Base-by-base conservation (phyloP, 2,888 invertebrate species). In the Xanthia togata region DNA sequence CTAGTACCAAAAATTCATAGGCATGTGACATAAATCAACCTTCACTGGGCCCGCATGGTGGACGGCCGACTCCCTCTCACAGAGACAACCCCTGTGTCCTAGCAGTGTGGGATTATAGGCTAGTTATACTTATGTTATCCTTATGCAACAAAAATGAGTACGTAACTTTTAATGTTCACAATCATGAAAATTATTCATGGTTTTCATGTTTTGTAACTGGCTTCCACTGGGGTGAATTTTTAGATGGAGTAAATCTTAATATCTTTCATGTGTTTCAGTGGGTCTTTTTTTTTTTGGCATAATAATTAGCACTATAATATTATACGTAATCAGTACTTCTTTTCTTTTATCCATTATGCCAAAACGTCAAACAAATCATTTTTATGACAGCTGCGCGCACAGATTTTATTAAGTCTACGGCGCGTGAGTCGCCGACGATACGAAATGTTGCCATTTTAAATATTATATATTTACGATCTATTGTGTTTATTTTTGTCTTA, bases 141-240 rank as follows among this genome's bases (percentile, higher is more conserved):
- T n/a, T n/a, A 55, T 11, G 23, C 35, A 35, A 67, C 57, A 35
- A 57, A 57, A 23, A 68, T 35, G 59, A 68, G 59, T 35, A 60
- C 23, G 44, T 53, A 17, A 38, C 35, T 47, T 55, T 55, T 50
- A 70, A 65, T 70, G 57, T 17, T 26, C 35, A 70, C 53, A n/a
- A n/a, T n/a, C n/a, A 70, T 47, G 31, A 47, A 65, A 65, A 38
- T 60, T 78, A 35, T 65, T 53, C 23, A 82, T 41, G 65, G 78
- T 23, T 63, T 8, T 41, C 38, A 2, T 64, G 35, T 53, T 79
- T 14, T 68, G 41, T 57, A 53, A 84, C 67, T 80, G 35, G 41
- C 35, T 60, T 41, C 14, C 20, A 8, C 9, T n/a, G 50, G 60
- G 53, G 38, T 83, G 78, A 63, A 82, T 82, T 41, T 81, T 78